Conservation (phyloP, 2,888 invertebrate species). For the Lithophane semibrunnea region DNA sequence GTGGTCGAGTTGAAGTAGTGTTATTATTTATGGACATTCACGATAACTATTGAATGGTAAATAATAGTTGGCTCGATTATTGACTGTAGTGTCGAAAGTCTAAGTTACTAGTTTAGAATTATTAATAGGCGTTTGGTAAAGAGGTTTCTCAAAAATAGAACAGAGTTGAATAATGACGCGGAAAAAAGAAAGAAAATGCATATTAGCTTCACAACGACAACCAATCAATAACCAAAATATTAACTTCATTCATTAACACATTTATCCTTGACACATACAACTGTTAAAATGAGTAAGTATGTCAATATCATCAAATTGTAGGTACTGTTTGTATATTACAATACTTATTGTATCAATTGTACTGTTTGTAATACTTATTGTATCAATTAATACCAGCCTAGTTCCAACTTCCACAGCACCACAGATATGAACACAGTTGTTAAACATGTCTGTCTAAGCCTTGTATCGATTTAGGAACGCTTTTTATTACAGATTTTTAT, state of each 20-base stretch:
- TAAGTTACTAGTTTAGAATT: neutral
- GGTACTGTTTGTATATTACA: neutral
- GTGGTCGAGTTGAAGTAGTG: neutral
- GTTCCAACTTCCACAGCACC: neutral
- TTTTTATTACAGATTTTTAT: constrained; percentile 13
- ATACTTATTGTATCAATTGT: constrained; percentile 22
- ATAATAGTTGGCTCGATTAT: neutral
- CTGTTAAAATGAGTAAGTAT: constrained; percentile 16
- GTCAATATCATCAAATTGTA: constrained; percentile 16
- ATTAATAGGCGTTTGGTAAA: too few relatives aligned
- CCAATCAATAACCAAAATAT: neutral
- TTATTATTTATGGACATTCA: neutral
- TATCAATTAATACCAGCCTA: constrained; percentile 8
- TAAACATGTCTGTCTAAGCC: constrained; percentile 2
- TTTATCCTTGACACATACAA: constrained; percentile 30
- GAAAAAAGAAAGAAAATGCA: neutral
- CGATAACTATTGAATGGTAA: neutral
- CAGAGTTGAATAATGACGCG: neutral
- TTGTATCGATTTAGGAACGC: neutral
- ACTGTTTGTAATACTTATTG: constrained; percentile 14
- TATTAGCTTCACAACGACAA: neutral
- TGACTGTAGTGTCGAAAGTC: neutral
- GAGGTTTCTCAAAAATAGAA: neutral
- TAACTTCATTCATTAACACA: neutral
- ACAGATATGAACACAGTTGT: neutral